phyloP scores from a whole-genome alignment of 2,113 vertebrate genomes.

The Urocolius indicus region DNA sequence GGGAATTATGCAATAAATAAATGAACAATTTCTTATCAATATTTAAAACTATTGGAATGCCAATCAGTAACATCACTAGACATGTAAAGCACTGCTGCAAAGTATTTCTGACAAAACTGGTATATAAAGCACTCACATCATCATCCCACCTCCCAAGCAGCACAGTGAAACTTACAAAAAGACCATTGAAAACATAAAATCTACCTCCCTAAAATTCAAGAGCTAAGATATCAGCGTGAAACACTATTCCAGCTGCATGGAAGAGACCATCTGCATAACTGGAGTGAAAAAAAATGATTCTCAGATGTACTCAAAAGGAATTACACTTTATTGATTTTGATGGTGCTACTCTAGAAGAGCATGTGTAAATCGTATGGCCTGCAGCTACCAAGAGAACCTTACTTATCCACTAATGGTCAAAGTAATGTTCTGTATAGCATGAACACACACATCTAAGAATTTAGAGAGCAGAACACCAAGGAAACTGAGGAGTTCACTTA shows the following conservation, averaged over 20 bases:
- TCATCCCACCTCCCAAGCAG: background rate
- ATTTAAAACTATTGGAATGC: conserved; percentile 48
- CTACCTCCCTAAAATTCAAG: background rate
- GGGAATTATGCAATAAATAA: conserved; percentile 25
- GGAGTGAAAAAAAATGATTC: background rate
- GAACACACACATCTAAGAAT: background rate
- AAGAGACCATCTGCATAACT: background rate
- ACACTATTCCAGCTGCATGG: background rate
- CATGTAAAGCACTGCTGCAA: background rate
- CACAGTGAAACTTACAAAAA: background rate
- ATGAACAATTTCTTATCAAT: conserved; percentile 46
- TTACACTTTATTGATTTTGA: background rate
- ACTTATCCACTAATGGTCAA: background rate
- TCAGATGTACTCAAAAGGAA: background rate
- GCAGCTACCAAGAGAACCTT: background rate
- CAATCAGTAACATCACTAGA: conserved; percentile 17
- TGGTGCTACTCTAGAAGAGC: background rate
- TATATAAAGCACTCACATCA: conserved; percentile 13
- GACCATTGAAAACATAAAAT: conserved; percentile 23
- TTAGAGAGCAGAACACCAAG: background rate
- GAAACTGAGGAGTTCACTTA: background rate
- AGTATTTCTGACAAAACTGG: conserved; percentile 17
- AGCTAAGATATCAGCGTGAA: background rate
- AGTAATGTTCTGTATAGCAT: background rate
- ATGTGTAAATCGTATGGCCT: background rate